Percentiles rank a stretch among this genome's conserved stretches.
Evolutionary conservation across 2,888 invertebrate species (phyloP).

Genomic region (Timandra comae): DNA sequence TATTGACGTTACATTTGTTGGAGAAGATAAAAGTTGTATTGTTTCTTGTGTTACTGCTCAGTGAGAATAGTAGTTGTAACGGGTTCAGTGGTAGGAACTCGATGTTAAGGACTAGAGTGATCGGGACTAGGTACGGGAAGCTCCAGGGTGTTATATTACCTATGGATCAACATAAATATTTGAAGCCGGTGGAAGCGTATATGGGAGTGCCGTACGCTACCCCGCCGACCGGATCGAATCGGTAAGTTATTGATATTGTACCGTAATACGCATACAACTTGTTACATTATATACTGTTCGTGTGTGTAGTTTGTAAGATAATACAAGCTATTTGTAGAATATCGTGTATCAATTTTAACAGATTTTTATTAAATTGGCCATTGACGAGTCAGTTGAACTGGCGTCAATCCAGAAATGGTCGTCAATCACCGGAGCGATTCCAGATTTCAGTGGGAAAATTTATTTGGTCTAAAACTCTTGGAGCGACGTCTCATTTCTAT

Average conservation of each 20-base stretch:
- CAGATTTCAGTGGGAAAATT: too few species aligned
- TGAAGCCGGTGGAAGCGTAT: constrained; percentile 87
- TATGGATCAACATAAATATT: constrained; percentile 85
- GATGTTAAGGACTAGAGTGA: constrained; percentile 85
- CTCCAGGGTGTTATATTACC: constrained; percentile 88
- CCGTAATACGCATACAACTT: too few species aligned
- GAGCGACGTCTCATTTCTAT: too few species aligned
- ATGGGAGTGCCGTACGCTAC: constrained; percentile 92
- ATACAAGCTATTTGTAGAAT: too few species aligned
- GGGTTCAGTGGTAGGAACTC: constrained; percentile 76
- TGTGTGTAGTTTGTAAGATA: too few species aligned
- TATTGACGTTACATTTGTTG: constrained; percentile 30
- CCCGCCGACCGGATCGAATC: constrained; percentile 86
- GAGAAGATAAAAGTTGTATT: constrained; percentile 48
- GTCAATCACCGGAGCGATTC: too few species aligned
- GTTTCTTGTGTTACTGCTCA: constrained; percentile 48
- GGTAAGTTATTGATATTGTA: constrained; percentile 60
- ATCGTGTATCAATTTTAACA: too few species aligned
- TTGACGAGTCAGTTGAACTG: too few species aligned
- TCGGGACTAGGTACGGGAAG: constrained; percentile 89
- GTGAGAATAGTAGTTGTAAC: constrained; percentile 54
- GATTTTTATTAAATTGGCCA: too few species aligned
- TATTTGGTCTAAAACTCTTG: too few species aligned
- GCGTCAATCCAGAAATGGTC: too few species aligned
- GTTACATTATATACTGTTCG: too few species aligned